phyloP scores from a whole-genome alignment of 2,113 vertebrate species.

The Albula goreensis region DNA sequence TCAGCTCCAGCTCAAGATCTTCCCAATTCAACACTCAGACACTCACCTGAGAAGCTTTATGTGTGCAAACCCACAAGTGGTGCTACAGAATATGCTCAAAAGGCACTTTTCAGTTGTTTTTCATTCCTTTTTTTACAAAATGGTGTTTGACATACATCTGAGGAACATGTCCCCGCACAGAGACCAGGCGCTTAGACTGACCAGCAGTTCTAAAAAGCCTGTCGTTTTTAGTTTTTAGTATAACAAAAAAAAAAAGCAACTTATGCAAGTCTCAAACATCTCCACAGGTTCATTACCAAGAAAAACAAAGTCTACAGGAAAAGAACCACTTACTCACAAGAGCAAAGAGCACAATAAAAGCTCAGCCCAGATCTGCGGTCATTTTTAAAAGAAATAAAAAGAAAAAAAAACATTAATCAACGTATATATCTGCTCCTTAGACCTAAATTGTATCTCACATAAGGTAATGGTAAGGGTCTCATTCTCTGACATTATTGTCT shows the following conservation, averaged over 20 bases:
- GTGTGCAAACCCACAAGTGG: slow-evolving; percentile 16
- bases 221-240: slow-evolving; percentile 19
- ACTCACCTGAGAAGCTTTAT: neutral
- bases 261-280: neutral
- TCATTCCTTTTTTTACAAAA: neutral
- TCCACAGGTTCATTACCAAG: neutral
- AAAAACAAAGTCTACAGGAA: neutral
- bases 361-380: neutral
- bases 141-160: slow-evolving; percentile 8
- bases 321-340: neutral
- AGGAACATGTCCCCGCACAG: slow-evolving; percentile 12
- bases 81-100: slow-evolving; percentile 5
- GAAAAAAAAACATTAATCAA: neutral
- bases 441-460: neutral
- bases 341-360: neutral
- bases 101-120: slow-evolving; percentile 6
- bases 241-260: slow-evolving; percentile 28
- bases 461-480: neutral
- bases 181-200: slow-evolving; percentile 21
- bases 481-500: neutral
- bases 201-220: slow-evolving; percentile 31
- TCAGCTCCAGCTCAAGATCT: slow-evolving; percentile 1
- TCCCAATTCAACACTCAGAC: slow-evolving; percentile 17
- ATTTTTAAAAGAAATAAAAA: neutral
- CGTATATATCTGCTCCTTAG: neutral